Conservation (phyloP, 1,140 invertebrate species). For the Bathynomus jamesi region DNA sequence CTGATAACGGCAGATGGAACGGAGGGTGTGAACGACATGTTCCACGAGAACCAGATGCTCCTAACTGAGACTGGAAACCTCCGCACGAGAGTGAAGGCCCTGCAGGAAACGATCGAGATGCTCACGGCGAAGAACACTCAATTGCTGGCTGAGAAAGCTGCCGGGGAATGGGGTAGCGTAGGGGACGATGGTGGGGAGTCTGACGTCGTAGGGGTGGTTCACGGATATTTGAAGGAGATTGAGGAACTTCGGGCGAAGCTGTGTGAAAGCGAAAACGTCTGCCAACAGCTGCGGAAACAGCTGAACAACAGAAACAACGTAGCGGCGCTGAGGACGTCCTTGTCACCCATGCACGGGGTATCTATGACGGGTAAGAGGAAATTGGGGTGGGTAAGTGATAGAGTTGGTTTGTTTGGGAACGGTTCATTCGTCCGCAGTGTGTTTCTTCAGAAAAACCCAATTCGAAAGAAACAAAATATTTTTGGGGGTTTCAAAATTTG, state of each 20-base stretch:
- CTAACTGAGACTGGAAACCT: constrained; percentile 78
- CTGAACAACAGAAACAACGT: constrained; percentile 38
- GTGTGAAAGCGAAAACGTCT: constrained; percentile 77
- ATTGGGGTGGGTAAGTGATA: background rate
- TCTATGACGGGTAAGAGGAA: background rate
- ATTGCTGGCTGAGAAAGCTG: constrained; percentile 68
- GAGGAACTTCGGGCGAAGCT: constrained; percentile 80
- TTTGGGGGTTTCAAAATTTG: too few relatives aligned
- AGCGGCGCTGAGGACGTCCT: constrained; percentile 36
- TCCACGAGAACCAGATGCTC: constrained; percentile 91
- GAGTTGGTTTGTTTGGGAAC: background rate
- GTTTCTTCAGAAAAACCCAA: too few relatives aligned
- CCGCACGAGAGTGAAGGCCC: constrained; percentile 76
- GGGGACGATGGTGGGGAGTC: constrained; percentile 27
- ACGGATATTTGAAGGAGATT: constrained; percentile 82
- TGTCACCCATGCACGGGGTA: constrained; percentile 23
- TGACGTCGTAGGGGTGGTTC: constrained; percentile 52
- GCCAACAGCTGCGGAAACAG: constrained; percentile 62
- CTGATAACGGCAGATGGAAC: constrained; percentile 76
- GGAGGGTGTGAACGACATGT: constrained; percentile 84
- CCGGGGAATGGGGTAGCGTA: constrained; percentile 57
- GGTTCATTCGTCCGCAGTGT: too few relatives aligned
- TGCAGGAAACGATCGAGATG: constrained; percentile 86
- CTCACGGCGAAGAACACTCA: constrained; percentile 71
- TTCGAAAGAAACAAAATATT: too few relatives aligned